A percentile compares a stretch with the other conserved stretches of the same genome.
Evolutionary conservation across 1,140 invertebrate species (phyloP).

Genomic region (Drosophila virilis): DNA sequence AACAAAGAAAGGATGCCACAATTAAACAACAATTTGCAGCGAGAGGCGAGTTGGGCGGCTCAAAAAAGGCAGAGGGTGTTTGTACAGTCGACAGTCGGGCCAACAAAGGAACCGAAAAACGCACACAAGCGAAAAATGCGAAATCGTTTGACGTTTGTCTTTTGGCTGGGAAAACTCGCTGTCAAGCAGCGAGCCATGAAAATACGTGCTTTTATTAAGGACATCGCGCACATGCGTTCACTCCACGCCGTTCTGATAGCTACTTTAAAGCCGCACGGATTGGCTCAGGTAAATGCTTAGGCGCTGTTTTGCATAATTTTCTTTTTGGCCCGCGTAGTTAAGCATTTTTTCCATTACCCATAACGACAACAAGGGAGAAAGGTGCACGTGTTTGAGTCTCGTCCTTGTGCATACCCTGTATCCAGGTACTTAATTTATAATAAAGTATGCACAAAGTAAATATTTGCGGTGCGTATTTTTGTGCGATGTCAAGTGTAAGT

Average conservation of each 20-base stretch:
- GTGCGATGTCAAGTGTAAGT: too few relatives aligned
- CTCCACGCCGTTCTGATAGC: background rate
- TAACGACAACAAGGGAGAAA: constrained; percentile 1
- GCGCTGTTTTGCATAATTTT: constrained; percentile 38
- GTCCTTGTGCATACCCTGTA: background rate
- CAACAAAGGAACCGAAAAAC: constrained; percentile 17
- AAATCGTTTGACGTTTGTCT: constrained; percentile 29
- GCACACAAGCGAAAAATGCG: constrained; percentile 34
- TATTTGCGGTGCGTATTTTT: too few relatives aligned
- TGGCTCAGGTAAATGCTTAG: constrained; percentile 22
- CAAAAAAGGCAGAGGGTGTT: background rate
- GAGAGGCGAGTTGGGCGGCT: background rate
- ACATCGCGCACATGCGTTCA: background rate
- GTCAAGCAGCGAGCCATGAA: constrained; percentile 4
- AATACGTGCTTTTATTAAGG: constrained; percentile 17
- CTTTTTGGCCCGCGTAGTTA: background rate
- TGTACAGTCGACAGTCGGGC: background rate
- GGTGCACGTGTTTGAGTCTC: too few relatives aligned
- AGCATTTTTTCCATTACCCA: constrained; percentile 14
- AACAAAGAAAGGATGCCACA: constrained; percentile 49
- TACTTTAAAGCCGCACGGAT: background rate
- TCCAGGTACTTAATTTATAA: too few relatives aligned
- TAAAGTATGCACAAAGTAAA: too few relatives aligned
- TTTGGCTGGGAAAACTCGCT: constrained; percentile 8
- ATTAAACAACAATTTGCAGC: constrained; percentile 69